These are phyloP conservation scores for Portunus trituberculatus DNA, from an alignment of 1,140 invertebrate species.

Conservation along the genomic window DNA sequence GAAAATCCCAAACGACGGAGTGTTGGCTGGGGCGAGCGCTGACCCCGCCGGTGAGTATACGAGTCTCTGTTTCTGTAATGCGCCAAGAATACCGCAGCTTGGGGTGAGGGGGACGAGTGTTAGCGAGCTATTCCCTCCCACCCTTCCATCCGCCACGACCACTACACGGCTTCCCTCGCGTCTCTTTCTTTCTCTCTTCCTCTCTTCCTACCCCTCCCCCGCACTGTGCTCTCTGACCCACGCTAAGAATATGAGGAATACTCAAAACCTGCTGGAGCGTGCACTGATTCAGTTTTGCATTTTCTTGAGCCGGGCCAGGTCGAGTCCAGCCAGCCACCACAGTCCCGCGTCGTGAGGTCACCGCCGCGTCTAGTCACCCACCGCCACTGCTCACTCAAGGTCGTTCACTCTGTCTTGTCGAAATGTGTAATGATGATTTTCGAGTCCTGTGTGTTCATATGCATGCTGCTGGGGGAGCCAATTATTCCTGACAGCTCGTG, in stretches of 20 bases:
- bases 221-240: neutral
- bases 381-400: neutral
- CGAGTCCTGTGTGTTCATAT: neutral
- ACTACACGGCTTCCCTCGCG: too few species aligned
- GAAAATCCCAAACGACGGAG: neutral
- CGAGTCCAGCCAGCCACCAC: too few species aligned
- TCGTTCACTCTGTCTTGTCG: neutral
- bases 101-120: neutral
- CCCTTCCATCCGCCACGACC: neutral
- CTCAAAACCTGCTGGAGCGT: neutral
- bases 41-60: neutral
- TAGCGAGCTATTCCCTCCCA: neutral
- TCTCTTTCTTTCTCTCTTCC: slow-evolving; percentile 3
- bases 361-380: neutral
- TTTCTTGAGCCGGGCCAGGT: neutral
- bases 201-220: neutral
- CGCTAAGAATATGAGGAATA: neutral
- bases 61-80: neutral
- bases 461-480: neutral
- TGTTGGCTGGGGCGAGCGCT: neutral
- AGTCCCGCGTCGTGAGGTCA: neutral
- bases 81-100: neutral
- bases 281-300: neutral
- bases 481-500: neutral
- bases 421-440: neutral